Evolutionary conservation across 1,140 invertebrate genomes (phyloP).

Genomic region (Babylonia areolata): DNA sequence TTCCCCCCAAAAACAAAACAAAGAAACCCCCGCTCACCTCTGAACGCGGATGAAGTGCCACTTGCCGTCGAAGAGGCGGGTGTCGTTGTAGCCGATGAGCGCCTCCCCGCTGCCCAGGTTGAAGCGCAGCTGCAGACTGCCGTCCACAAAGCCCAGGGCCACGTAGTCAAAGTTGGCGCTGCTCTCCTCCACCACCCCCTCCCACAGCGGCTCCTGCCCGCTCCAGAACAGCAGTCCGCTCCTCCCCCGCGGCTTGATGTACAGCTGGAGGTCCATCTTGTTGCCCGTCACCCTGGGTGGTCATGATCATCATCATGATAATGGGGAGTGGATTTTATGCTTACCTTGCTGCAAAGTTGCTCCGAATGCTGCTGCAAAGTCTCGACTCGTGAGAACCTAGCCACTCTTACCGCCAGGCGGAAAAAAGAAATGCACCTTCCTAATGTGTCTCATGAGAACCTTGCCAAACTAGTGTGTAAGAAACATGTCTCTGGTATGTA

Average conservation of each 20-base stretch:
- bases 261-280: conserved; percentile 88
- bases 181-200: conserved; percentile 48
- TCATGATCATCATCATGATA: no score
- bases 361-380: no score
- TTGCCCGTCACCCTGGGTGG: conserved; percentile 84
- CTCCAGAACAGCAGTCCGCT: conserved; percentile 92
- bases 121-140: conserved; percentile 81
- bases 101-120: conserved; percentile 85
- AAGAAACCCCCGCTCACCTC: conserved; percentile 80
- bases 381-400: no score
- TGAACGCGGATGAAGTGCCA: conserved; percentile 93
- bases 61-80: conserved; percentile 91
- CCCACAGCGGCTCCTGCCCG: conserved; percentile 81
- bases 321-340: no score
- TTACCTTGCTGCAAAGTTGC: no score
- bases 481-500: no score
- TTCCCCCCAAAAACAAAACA: no score
- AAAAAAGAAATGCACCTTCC: no score
- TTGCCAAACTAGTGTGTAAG: no score
- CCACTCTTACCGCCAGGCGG: no score
- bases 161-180: conserved; percentile 83
- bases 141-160: conserved; percentile 88
- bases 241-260: conserved; percentile 82
- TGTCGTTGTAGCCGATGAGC: conserved; percentile 87
- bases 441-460: no score